Base-by-base conservation (phyloP, 1,140 invertebrate genomes). In the Panulirus ornatus region DNA sequence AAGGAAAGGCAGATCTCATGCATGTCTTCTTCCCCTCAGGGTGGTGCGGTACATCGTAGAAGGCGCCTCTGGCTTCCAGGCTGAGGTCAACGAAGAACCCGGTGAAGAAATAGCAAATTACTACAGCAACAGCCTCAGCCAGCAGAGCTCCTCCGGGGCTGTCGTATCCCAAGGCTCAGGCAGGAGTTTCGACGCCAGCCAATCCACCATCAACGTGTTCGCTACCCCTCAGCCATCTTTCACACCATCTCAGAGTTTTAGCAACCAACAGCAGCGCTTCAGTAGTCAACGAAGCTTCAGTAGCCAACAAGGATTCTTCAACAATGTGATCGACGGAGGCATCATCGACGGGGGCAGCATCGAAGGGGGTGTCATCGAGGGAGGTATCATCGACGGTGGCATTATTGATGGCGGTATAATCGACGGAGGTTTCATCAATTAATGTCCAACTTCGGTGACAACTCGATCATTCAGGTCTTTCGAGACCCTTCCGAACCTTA, bases 31-130 rank as follows among this genome's bases (percentile, higher is more conserved):
- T n/a, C n/a, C n/a, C 27, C 19, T 19, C 27, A 84, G 83, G 70
- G 70, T 84, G 30, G 47, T 51, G 19, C 36, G 83, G 16, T 84
- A 84, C 38, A 27, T 14, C 16, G 83, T 84, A 11, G 83, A 84
- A 11, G 83, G 70, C 63, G 14, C 9, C 38, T 84, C 66, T 8
- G 83, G 83, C 63, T 84, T 71, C 63, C 63, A 47, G 38, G 83
- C 83, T 30, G 40, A 11, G 2, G 83, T 84, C 54, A 84, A 36
- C n/a, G 63, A 47, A 66, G 83, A 84, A 36, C 36, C 38, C 11
- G 83, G 83, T 27, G 38, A 70, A n/a, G 22, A 42, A 2, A 42
- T 84, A 9, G 66, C 27, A 9, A 84, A 84, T 66, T n/a, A n/a
- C n/a, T 27, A 84, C 82, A 22, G 34, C 22, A 19, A 5, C 38